Conservation (phyloP, 2,113 vertebrate genomes). For the Cynoglossus semilaevis region DNA sequence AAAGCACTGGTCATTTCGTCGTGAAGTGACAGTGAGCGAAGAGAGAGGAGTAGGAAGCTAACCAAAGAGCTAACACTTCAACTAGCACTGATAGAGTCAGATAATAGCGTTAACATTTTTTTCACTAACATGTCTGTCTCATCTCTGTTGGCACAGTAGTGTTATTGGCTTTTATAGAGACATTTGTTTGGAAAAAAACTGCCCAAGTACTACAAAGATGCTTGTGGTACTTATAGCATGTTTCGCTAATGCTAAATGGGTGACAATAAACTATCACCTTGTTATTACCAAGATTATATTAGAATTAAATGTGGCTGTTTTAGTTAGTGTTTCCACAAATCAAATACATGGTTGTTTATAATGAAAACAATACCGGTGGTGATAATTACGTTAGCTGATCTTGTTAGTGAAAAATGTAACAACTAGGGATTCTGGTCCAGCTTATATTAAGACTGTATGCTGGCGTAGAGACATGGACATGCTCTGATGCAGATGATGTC, state of each 20-base stretch:
- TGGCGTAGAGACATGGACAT: no score
- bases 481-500: no score
- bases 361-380: no score
- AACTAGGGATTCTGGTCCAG: no score
- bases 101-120: conserved; percentile 49
- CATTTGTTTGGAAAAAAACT: not conserved
- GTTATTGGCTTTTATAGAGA: not conserved
- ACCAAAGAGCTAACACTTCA: not conserved
- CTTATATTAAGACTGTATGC: no score
- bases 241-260: conserved; percentile 48
- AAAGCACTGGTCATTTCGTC: not conserved
- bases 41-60: conserved; percentile 29
- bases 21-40: conserved; percentile 9
- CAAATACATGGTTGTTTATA: no score
- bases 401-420: no score
- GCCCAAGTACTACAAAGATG: not conserved
- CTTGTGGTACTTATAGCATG: not conserved
- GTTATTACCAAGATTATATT: not conserved
- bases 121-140: conserved; percentile 13
- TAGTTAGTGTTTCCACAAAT: no score
- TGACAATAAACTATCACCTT: conserved; percentile 3
- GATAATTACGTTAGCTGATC: no score
- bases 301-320: no score
- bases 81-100: conserved; percentile 5
- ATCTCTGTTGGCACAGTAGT: not conserved